A percentile compares a stretch with the other conserved stretches of the same genome.
phyloP scores from a whole-genome alignment of 1,140 invertebrate species.

The Pomacea maculata region DNA sequence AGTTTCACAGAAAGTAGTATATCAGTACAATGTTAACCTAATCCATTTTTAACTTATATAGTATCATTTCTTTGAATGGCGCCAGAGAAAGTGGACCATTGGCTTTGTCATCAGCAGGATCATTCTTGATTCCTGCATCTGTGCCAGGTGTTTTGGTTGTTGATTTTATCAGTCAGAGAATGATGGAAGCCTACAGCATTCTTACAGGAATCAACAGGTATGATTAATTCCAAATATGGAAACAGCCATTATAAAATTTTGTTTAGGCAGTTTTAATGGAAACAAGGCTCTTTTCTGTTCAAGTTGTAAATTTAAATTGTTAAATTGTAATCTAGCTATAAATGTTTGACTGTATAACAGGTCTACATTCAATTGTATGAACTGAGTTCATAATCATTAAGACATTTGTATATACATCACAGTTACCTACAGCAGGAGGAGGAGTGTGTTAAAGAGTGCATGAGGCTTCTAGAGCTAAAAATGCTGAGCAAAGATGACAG shows the following conservation, averaged over 20 bases:
- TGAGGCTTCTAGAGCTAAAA: slow-evolving; percentile 78
- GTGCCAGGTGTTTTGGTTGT: slow-evolving; percentile 52
- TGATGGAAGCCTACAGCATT: slow-evolving; percentile 37
- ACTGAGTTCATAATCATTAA: neutral
- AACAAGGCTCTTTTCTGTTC: no score
- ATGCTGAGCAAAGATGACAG: slow-evolving; percentile 87
- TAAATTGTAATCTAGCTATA: no score
- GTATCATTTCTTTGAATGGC: neutral
- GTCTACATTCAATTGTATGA: no score
- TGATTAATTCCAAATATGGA: slow-evolving; percentile 11
- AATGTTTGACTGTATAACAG: no score
- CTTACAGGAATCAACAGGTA: slow-evolving; percentile 43
- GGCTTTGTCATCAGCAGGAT: slow-evolving; percentile 47
- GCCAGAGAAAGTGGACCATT: slow-evolving; percentile 55
- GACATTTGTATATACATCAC: slow-evolving; percentile 24
- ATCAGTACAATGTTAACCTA: no score
- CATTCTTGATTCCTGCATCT: slow-evolving; percentile 55
- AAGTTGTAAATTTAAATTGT: no score
- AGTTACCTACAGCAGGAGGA: slow-evolving; percentile 48
- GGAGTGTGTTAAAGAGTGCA: slow-evolving; percentile 77
- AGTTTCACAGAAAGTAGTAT: no score
- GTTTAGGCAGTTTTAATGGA: no score
- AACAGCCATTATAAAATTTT: no score
- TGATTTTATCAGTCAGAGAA: slow-evolving; percentile 50
- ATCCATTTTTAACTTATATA: no score